Base-by-base conservation (phyloP, 2,888 invertebrate species). In the Protonemura montana region DNA sequence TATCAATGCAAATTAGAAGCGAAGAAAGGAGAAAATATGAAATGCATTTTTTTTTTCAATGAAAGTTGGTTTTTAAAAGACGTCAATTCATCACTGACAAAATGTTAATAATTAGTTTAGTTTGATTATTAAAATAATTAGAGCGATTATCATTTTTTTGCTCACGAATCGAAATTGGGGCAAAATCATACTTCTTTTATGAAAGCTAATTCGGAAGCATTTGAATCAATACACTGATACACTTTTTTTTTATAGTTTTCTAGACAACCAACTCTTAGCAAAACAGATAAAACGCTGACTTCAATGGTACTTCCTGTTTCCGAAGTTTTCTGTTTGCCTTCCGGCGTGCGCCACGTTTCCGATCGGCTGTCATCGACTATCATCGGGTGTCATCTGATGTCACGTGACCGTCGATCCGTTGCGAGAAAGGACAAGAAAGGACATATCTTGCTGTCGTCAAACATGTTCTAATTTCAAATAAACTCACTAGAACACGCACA, bases 301-400 rank as follows among this genome's bases (percentile, higher is more conserved):
- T 25, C 7, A 13, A 16, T 30, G 81, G 21, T 30, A n/a, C 81
- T 81, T 81, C 82, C 82, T 30, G 41, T 41, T 26, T 82, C 82
- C 21, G 41, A 26, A 35, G 41, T 82, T n/a, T 16, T 82, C n/a
- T 82, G 26, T 21, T 35, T 78, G 35, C 26, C 82, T 41, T 82
- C 82, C 82, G 82, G 82, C 21, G 30, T 10, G 82, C 35, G 82
- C 10, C 82, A 41, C n/a, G 42, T 41, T 41, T 82, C 82, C 82
- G 35, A 78, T 78, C 59, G 21, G 29, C 41, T 82, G 41, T 82
- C 82, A 26, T 82, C 42, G 82, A 26, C 41, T 82, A 42, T 82
- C 82, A 82, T 82, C 82, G 82, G 82, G n/a, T 82, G 82, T 82
- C 82, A 82, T 82, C 82, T 41, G 82, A n/a, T 82, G 26, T 28